phyloP scores from a whole-genome alignment of 1,140 invertebrate genomes.

The Panulirus ornatus region DNA sequence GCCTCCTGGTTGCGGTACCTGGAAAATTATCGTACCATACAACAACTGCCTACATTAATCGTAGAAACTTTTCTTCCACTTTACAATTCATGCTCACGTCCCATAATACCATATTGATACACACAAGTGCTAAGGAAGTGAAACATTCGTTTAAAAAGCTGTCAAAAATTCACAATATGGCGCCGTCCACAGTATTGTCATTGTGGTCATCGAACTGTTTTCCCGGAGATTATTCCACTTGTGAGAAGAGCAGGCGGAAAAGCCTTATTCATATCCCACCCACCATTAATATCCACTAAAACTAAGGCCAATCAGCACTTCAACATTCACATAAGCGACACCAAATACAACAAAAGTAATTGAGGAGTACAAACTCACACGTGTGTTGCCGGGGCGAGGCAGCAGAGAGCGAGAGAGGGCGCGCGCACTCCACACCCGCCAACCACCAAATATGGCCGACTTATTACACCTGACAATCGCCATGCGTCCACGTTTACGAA shows the following conservation, averaged over 20 bases:
- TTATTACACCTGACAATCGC: slow-evolving; percentile 40
- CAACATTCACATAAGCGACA: slow-evolving; percentile 40
- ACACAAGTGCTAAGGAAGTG: not conserved
- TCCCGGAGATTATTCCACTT: slow-evolving; percentile 3
- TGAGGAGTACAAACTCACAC: slow-evolving; percentile 64
- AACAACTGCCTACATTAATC: too few species aligned
- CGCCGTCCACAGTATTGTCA: slow-evolving; percentile 58
- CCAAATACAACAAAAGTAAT: slow-evolving; percentile 24
- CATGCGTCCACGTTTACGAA: slow-evolving; percentile 44
- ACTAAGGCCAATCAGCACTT: not conserved
- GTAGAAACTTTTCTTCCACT: not conserved
- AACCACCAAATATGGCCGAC: slow-evolving; percentile 63
- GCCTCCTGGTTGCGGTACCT: slow-evolving; percentile 28
- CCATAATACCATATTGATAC: too few species aligned
- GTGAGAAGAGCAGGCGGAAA: not conserved
- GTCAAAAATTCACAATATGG: slow-evolving; percentile 65
- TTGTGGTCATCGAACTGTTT: slow-evolving; percentile 44
- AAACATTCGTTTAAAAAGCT: slow-evolving; percentile 25
- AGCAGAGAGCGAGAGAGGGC: slow-evolving; percentile 67
- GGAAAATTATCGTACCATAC: slow-evolving; percentile 27
- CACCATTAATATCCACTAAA: not conserved
- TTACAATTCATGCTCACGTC: not conserved
- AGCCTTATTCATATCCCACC: not conserved
- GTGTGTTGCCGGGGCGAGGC: slow-evolving; percentile 69
- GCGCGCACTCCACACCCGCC: slow-evolving; percentile 63